phyloP scores from a whole-genome alignment of 92 coral and sea anemone genomes.

The Epizoanthus scotinus region DNA sequence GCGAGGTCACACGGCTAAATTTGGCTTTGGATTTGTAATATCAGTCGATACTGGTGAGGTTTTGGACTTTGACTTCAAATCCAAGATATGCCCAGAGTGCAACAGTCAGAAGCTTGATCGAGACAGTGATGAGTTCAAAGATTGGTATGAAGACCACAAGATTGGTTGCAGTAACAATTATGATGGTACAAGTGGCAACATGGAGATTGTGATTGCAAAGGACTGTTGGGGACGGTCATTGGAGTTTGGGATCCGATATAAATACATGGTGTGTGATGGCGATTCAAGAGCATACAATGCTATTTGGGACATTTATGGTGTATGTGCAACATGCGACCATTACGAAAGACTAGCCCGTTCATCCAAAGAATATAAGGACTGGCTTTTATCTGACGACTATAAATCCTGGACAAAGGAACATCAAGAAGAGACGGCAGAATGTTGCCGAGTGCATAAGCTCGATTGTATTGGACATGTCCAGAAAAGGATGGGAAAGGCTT shows the following conservation, averaged over 20 bases:
- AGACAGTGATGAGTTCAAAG: conserved; percentile 9
- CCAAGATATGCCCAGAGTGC: conserved; percentile 33
- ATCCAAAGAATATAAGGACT: conserved; percentile 28
- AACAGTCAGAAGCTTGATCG: conserved; percentile 1
- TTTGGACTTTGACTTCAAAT: conserved; percentile 37
- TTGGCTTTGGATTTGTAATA: conserved; percentile 35
- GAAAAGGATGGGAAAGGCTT: not conserved
- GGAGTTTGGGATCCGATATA: conserved; percentile 8
- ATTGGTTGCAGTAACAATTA: conserved; percentile 23
- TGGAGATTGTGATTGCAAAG: conserved; percentile 41
- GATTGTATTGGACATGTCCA: too few species aligned
- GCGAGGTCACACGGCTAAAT: conserved; percentile 40
- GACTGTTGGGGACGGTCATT: conserved; percentile 36
- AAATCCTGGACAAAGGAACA: conserved; percentile 21
- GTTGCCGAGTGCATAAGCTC: conserved; percentile 38
- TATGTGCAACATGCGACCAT: conserved; percentile 22
- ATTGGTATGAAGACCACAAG: conserved; percentile 34
- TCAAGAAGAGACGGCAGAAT: conserved; percentile 39
- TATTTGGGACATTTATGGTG: conserved; percentile 44
- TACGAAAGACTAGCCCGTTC: conserved; percentile 36
- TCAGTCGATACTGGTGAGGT: too few species aligned
- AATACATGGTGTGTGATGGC: too few species aligned
- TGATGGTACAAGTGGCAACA: conserved; percentile 48
- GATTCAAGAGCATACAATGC: conserved; percentile 45
- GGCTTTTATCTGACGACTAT: conserved; percentile 23